A percentile compares a stretch with the other conserved stretches of the same genome.
phyloP scores from a whole-genome alignment of 2,797 vertebrate genomes.

The Echeneis naucrates region DNA sequence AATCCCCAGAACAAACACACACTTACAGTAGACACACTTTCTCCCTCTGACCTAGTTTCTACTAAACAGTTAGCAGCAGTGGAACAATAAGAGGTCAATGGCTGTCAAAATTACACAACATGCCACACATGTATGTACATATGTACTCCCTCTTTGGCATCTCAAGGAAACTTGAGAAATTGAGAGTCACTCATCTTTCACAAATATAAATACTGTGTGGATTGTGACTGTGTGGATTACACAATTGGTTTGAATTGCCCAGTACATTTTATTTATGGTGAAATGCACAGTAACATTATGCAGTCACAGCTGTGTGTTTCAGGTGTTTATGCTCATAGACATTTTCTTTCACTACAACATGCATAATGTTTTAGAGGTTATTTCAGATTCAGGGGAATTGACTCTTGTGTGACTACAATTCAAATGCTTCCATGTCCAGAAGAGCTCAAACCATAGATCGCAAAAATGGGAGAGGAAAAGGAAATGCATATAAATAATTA shows the following conservation, averaged over 20 bases:
- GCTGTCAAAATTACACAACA: conserved; percentile 29
- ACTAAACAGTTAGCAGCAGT: conserved; percentile 48
- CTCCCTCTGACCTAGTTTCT: conserved; percentile 66
- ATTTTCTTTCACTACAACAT: not conserved
- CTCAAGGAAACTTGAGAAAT: not conserved
- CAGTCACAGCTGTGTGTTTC: not conserved
- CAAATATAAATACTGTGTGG: not conserved
- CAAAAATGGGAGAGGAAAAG: not conserved
- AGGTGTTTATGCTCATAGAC: not conserved
- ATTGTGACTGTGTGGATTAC: not conserved
- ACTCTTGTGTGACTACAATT: no score
- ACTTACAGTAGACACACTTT: conserved; percentile 22
- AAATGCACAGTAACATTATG: not conserved
- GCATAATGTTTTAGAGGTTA: not conserved
- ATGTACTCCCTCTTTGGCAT: not conserved
- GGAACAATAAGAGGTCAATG: conserved; percentile 27
- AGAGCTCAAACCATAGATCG: not conserved
- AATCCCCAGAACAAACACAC: conserved; percentile 37
- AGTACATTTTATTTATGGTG: not conserved
- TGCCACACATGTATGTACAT: conserved; percentile 1
- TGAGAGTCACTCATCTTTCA: not conserved
- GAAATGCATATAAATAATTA: not conserved
- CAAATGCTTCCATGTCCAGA: not conserved
- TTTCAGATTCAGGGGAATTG: no score
- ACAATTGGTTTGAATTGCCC: not conserved